Conservation (phyloP, 1,140 invertebrate species). For the Apis dorsata region DNA sequence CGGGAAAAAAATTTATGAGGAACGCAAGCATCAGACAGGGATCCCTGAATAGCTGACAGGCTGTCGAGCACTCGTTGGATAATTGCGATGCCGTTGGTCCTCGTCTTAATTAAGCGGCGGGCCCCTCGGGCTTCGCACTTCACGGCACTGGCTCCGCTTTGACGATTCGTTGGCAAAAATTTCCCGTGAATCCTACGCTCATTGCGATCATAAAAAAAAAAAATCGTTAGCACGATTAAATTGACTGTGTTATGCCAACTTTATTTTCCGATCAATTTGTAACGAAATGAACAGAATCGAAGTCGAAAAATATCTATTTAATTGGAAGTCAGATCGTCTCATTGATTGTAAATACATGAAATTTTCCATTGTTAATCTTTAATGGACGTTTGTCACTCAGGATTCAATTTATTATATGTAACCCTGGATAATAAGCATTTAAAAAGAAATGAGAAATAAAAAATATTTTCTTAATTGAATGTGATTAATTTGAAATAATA, state of each 20-base stretch:
- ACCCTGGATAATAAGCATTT: too few species aligned
- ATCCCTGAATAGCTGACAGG: conserved; percentile 45
- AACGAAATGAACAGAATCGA: too few species aligned
- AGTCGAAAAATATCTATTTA: background rate
- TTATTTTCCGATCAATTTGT: background rate
- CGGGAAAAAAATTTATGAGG: conserved; percentile 21
- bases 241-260: background rate
- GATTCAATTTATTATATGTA: too few species aligned
- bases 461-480: too few species aligned
- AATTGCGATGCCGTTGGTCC: conserved; percentile 60
- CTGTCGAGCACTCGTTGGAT: conserved; percentile 55
- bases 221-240: background rate
- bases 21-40: conserved; percentile 19
- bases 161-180: conserved; percentile 10
- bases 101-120: conserved; percentile 59
- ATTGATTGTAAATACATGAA: background rate
- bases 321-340: conserved; percentile 23
- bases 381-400: too few species aligned
- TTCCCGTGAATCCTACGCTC: conserved; percentile 12
- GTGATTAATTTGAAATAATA: too few species aligned
- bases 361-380: too few species aligned
- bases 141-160: background rate
- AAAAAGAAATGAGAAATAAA: too few species aligned
- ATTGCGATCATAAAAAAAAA: background rate
- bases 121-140: conserved; percentile 23